These are phyloP conservation scores for Lepidonotus clava DNA, from an alignment of 2,888 invertebrate genomes.

Conservation along the genomic window DNA sequence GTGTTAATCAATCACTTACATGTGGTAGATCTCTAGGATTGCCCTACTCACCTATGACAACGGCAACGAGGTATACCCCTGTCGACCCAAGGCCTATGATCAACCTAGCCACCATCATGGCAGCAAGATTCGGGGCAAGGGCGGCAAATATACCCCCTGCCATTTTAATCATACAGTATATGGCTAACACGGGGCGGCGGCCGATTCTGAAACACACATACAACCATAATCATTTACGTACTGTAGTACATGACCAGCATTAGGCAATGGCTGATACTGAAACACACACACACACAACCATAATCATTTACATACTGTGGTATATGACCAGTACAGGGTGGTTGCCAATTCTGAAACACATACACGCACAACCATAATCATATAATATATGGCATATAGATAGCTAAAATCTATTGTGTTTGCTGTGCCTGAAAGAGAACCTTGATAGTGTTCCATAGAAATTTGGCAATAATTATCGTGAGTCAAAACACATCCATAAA, in stretches of 20 bases:
- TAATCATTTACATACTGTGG: background rate
- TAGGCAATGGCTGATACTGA: too few relatives aligned
- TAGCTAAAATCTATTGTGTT: too few relatives aligned
- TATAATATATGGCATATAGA: too few relatives aligned
- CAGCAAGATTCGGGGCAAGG: conserved; percentile 57
- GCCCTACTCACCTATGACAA: background rate
- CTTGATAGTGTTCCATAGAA: too few relatives aligned
- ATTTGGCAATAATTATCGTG: too few relatives aligned
- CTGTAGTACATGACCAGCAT: background rate
- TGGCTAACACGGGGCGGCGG: conserved; percentile 55
- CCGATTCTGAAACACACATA: conserved; percentile 59
- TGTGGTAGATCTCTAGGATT: background rate
- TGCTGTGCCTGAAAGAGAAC: too few relatives aligned
- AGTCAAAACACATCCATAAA: too few relatives aligned
- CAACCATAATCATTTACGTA: background rate
- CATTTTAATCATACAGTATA: conserved; percentile 56
- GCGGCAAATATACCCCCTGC: conserved; percentile 54
- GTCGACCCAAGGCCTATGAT: conserved; percentile 61
- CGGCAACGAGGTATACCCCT: conserved; percentile 38
- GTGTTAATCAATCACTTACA: background rate
- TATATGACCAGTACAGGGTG: background rate
- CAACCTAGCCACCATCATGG: conserved; percentile 57
- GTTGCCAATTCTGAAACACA: background rate
- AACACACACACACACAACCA: too few relatives aligned
- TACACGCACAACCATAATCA: too few relatives aligned